Percentiles rank a stretch among this genome's conserved stretches.
These are phyloP conservation scores for Melanophora roralis DNA, from an alignment of 2,888 invertebrate genomes.

Conservation along the genomic window DNA sequence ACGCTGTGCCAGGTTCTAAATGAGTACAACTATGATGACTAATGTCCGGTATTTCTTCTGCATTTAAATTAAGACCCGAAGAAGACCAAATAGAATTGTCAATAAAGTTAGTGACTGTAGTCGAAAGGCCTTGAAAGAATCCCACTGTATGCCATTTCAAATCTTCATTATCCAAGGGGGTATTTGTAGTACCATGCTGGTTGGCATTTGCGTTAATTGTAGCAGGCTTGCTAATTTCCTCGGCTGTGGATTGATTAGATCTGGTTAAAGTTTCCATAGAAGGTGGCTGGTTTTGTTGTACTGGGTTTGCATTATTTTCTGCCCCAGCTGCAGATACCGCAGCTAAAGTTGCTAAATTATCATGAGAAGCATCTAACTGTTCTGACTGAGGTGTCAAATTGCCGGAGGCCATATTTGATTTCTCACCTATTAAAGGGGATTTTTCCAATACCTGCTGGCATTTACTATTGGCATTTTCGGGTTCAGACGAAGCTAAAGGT, in stretches of 20 bases:
- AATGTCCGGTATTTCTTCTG: conserved; percentile 64
- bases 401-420: background rate
- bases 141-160: conserved; percentile 68
- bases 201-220: conserved; percentile 14
- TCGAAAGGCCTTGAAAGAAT: conserved; percentile 60
- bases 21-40: conserved; percentile 59
- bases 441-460: conserved; percentile 5
- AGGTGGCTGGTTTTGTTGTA: background rate
- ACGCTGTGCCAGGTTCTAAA: conserved; percentile 65
- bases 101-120: conserved; percentile 64
- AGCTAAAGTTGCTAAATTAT: conserved; percentile 52
- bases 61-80: conserved; percentile 48
- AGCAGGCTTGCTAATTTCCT: conserved; percentile 2
- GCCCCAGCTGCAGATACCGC: conserved; percentile 55
- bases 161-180: conserved; percentile 62
- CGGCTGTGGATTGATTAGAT: background rate
- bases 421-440: background rate
- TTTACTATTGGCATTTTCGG: conserved; percentile 19
- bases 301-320: conserved; percentile 28
- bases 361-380: conserved; percentile 44
- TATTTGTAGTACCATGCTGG: background rate
- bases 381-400: conserved; percentile 1
- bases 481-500: conserved; percentile 18
- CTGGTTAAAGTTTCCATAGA: background rate
- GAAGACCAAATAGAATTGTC: conserved; percentile 64